Conservation (phyloP, 2,113 vertebrate species). For the Ia io region DNA sequence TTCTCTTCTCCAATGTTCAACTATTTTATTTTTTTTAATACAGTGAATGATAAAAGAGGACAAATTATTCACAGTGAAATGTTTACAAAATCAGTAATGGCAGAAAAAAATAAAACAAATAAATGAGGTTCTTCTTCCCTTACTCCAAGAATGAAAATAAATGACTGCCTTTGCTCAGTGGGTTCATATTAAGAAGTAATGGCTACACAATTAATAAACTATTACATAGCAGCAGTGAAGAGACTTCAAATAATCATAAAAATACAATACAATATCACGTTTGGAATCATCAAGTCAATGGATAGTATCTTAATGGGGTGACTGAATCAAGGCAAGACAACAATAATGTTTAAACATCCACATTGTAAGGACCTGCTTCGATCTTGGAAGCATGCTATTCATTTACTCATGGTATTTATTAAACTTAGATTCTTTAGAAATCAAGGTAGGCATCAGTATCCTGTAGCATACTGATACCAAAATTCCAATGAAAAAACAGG, state of each 20-base stretch:
- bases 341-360: constrained; percentile 36
- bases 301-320: constrained; percentile 37
- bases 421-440: constrained; percentile 35
- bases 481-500: neutral
- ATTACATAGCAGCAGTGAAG: constrained; percentile 61
- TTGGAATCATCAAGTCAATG: constrained; percentile 43
- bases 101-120: constrained; percentile 57
- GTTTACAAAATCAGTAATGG: constrained; percentile 61
- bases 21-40: constrained; percentile 26
- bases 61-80: constrained; percentile 60
- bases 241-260: constrained; percentile 59
- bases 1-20: neutral
- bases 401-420: neutral
- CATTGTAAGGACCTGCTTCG: constrained; percentile 47
- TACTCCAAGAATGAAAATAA: constrained; percentile 60
- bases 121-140: constrained; percentile 43
- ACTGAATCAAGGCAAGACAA: constrained; percentile 46
- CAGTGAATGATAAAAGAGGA: neutral
- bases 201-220: constrained; percentile 70
- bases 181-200: constrained; percentile 59
- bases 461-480: neutral
- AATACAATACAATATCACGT: constrained; percentile 46
- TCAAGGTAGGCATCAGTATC: neutral
- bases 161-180: constrained; percentile 66
- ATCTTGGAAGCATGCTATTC: neutral